phyloP scores from a whole-genome alignment of 2,113 vertebrate genomes.

The Scomber scombrus region DNA sequence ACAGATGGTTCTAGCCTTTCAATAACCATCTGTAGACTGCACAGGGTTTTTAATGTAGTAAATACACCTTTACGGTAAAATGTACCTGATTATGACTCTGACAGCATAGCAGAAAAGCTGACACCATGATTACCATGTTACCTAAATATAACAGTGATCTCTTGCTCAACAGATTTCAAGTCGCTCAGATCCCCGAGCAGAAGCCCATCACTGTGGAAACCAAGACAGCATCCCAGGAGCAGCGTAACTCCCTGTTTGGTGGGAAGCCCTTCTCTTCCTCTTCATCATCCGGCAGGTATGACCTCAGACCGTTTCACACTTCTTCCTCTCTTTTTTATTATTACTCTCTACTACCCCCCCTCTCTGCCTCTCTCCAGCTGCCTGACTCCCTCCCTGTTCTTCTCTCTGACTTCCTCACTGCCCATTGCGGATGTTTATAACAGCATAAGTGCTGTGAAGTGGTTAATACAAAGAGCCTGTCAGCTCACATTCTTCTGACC shows the following conservation, averaged over 20 bases:
- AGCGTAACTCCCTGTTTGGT: slow-evolving; percentile 81
- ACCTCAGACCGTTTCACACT: background rate
- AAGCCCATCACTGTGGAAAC: slow-evolving; percentile 74
- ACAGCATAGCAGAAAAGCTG: too few species aligned
- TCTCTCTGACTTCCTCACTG: background rate
- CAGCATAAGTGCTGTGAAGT: background rate
- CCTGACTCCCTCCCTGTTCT: background rate
- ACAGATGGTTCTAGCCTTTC: too few species aligned
- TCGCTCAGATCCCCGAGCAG: slow-evolving; percentile 93
- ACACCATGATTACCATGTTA: too few species aligned
- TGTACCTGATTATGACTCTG: too few species aligned
- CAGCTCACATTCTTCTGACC: background rate
- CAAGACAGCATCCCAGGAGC: slow-evolving; percentile 65
- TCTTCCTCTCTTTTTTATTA: background rate
- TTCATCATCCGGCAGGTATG: slow-evolving; percentile 71
- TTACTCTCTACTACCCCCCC: background rate
- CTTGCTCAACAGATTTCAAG: slow-evolving; percentile 89
- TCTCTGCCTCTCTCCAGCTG: too few species aligned
- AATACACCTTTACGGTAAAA: too few species aligned
- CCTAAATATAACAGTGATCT: background rate
- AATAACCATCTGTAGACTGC: too few species aligned
- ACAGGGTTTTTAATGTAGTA: too few species aligned
- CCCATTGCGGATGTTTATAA: background rate
- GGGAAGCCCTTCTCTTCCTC: slow-evolving; percentile 70
- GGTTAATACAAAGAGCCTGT: background rate